Conservation (phyloP, 1,140 invertebrate genomes). For the Antheraea mylitta region DNA sequence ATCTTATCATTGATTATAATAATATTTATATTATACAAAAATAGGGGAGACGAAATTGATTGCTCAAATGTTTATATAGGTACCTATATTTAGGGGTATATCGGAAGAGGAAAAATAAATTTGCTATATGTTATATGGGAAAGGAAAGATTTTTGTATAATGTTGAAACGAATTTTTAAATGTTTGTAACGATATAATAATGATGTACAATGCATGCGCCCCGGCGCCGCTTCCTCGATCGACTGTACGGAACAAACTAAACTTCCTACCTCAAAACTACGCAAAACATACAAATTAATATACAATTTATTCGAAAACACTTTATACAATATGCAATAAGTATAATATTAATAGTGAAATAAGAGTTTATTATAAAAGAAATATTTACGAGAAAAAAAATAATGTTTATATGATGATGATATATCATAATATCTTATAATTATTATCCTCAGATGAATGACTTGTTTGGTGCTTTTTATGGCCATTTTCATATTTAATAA, state of each 20-base stretch:
- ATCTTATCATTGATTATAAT: slow-evolving; percentile 58
- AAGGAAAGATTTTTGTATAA: slow-evolving; percentile 70
- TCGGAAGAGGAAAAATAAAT: slow-evolving; percentile 69
- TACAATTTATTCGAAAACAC: slow-evolving; percentile 64
- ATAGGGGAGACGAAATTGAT: slow-evolving; percentile 75
- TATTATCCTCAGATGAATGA: slow-evolving; percentile 51
- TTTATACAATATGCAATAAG: slow-evolving; percentile 70
- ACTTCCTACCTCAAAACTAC: slow-evolving; percentile 75
- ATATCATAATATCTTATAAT: slow-evolving; percentile 45
- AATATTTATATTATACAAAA: slow-evolving; percentile 70
- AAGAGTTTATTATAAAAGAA: slow-evolving; percentile 74
- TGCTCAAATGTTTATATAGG: slow-evolving; percentile 78
- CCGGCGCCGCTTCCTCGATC: slow-evolving; percentile 10
- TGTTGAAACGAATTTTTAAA: slow-evolving; percentile 73
- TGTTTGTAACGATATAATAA: slow-evolving; percentile 47
- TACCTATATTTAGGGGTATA: slow-evolving; percentile 74
- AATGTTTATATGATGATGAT: slow-evolving; percentile 62
- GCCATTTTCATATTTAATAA: slow-evolving; percentile 65
- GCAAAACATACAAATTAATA: slow-evolving; percentile 59
- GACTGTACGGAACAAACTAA: slow-evolving; percentile 43
- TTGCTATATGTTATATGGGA: slow-evolving; percentile 64
- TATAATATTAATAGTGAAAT: slow-evolving; percentile 65
- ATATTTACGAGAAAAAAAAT: slow-evolving; percentile 64
- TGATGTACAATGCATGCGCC: neutral
- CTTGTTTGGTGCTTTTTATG: slow-evolving; percentile 64